A percentile compares a stretch with the other conserved stretches of the same genome.
These are phyloP conservation scores for Tenodera sinensis DNA, from an alignment of 2,888 invertebrate genomes.

Conservation along the genomic window DNA sequence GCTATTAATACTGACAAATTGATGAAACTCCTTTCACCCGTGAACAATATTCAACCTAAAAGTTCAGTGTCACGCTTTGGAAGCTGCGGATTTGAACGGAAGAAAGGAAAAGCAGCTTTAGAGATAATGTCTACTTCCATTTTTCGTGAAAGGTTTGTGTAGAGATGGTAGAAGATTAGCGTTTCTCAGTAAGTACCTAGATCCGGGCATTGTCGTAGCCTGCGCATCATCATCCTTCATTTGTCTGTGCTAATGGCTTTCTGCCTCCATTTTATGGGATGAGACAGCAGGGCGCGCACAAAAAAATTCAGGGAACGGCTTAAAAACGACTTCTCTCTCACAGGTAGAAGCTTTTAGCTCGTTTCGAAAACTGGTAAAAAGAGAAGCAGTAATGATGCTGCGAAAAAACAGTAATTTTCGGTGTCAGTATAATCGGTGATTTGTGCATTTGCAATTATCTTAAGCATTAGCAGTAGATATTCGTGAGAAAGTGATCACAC, in stretches of 20 bases:
- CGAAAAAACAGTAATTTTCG: not conserved
- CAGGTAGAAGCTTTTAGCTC: not conserved
- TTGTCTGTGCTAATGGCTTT: not conserved
- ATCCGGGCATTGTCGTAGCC: not conserved
- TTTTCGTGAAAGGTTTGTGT: not conserved
- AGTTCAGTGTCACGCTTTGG: not conserved
- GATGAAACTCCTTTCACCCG: not conserved
- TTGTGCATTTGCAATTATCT: not conserved
- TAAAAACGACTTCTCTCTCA: not conserved
- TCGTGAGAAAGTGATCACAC: not conserved
- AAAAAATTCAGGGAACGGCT: not conserved
- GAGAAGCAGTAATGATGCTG: not conserved
- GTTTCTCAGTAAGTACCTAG: not conserved
- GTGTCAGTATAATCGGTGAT: not conserved
- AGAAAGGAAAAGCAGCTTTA: not conserved
- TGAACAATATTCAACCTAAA: not conserved
- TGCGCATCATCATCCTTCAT: not conserved
- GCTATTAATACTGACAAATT: too few relatives aligned
- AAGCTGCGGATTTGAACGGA: not conserved
- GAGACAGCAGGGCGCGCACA: not conserved
- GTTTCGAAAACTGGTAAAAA: not conserved
- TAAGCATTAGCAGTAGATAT: not conserved
- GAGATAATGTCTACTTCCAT: not conserved
- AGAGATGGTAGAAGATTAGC: not conserved
- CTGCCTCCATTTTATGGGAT: conserved; percentile 7